Base-by-base conservation (phyloP, 2,797 vertebrate genomes). In the Macropodus opercularis region DNA sequence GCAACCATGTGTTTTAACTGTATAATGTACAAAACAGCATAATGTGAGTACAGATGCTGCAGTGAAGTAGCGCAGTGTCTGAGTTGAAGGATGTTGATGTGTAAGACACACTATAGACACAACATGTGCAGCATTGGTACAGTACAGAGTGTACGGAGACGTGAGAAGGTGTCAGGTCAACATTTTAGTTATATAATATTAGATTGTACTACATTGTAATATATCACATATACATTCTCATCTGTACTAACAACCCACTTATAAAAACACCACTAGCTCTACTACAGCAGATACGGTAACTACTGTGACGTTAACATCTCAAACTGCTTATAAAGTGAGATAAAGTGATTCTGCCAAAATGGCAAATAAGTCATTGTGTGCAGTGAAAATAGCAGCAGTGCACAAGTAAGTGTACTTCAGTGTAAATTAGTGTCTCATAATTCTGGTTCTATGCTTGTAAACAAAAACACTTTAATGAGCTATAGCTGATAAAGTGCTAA, bases 1-100 rank as follows among this genome's bases (percentile, higher is more conserved):
- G 44, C 29, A 18, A 23, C 22, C n/a, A 1, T 56, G 40, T 44
- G 49, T 48, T 64, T 63, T 42, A 57, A 54, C 53, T 31, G n/a
- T 12, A 19, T 47, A 17, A n/a, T 42, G 9, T 34, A 6, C 34
- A 18, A 42, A 48, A 3, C 2, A 35, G 31, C 3, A 15, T 9
- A 36, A 15, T 10, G 15, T 56, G 7, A 18, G 23, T 10, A 4
- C 5, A 10, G 22, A 12, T 62, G 4, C 36, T 60, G 10, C 5
- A 27, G 1, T n/a, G 5, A 41, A 11, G 23, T 17, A 19, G 27
- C 18, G 48, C 1, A 3, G 8, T 26, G 17, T 41, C 10, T 41
- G 5, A 24, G 11, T 8, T 32, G 15, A 12, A 32, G 13, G 13
- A 6, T 35, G 11, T 32, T 11, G 13, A 32, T 3, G 4, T 7